Evolutionary conservation across 1,140 invertebrate genomes (phyloP), one percentile per base, ranked within the genome.

Genomic region (Steinernema khuongi): DNA sequence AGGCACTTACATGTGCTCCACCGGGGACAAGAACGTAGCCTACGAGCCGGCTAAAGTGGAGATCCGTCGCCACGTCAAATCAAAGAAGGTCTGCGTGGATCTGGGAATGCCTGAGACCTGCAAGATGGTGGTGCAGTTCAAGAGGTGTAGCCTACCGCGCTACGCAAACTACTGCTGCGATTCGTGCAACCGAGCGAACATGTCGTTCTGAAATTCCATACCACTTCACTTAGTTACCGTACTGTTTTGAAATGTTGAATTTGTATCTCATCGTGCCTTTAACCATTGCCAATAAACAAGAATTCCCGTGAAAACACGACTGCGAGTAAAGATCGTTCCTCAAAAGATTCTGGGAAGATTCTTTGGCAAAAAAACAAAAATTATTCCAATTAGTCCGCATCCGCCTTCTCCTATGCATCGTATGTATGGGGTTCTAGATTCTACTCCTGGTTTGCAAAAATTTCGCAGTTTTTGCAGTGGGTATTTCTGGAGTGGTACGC

Each of bases 71-170:
- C 22, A 26, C 11, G 17, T 22, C 17, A 11, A 11, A 4, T 31
- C 33, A 28, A 71, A 66, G 41, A 18, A n/a, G 31, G 72, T 71
- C 31, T 79, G 78, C 60, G 18, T 50, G 17, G 80, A 81, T 30
- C 66, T 70, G 44, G 82, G 80, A n/a, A 71, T 66, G 14, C 28
- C 30, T 22, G 31, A 31, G 11, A 77, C 72, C 29, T 96, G 94
- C 85, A 86, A 89, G 18, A 87, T 95, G 31, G 94, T 96, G 72
- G 92, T 95, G 0, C 87, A 89, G 79, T 92, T 89, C 17, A 89
- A 89, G 30, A 93, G 92, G 84, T 96, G 94, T 85, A 88, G 88
- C 7, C 93, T 96, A 85, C 88, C 90, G 77, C 94, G 93, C 85
- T 96, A 60, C 50, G 26, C 4, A 4, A 60, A 60, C 50, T 60